These are phyloP conservation scores for Neopipo cinnamomea DNA, from an alignment of 2,113 vertebrate genomes.

Conservation along the genomic window DNA sequence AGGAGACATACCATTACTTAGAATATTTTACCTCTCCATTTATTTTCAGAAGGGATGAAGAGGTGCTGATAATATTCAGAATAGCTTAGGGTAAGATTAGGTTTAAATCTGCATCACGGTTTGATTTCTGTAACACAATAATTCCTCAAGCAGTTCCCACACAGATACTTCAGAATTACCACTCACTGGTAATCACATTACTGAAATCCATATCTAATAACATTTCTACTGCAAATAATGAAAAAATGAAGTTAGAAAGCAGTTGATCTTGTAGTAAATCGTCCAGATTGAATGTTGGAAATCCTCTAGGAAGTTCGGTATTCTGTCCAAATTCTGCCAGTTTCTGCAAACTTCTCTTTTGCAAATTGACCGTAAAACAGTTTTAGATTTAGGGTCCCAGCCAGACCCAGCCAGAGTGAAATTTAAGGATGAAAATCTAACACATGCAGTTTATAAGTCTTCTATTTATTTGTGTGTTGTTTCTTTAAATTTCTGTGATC, in stretches of 20 bases:
- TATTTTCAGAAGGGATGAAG: background rate
- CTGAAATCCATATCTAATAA: slow-evolving; percentile 24
- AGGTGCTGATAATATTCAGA: background rate
- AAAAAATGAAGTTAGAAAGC: background rate
- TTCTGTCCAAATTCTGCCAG: background rate
- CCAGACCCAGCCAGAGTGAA: background rate
- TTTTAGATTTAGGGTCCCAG: background rate
- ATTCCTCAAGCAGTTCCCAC: slow-evolving; percentile 16
- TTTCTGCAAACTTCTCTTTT: background rate
- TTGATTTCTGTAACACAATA: background rate
- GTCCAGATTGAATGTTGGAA: slow-evolving; percentile 5
- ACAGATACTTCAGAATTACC: slow-evolving; percentile 19
- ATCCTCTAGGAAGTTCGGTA: background rate
- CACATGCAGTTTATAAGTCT: background rate
- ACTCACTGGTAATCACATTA: slow-evolving; percentile 7
- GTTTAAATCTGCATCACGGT: background rate
- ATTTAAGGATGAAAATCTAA: background rate
- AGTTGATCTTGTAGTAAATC: slow-evolving; percentile 22
- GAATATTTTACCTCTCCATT: background rate
- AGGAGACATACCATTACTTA: background rate
- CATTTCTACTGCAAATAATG: slow-evolving; percentile 20
- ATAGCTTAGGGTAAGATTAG: background rate
- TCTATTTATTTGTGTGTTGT: background rate
- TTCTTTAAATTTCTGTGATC: background rate
- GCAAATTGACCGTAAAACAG: background rate